Evolutionary conservation across 2,888 invertebrate genomes (phyloP), one percentile per base, ranked within the genome.

Genomic region (Rhogogaster chlorosoma): DNA sequence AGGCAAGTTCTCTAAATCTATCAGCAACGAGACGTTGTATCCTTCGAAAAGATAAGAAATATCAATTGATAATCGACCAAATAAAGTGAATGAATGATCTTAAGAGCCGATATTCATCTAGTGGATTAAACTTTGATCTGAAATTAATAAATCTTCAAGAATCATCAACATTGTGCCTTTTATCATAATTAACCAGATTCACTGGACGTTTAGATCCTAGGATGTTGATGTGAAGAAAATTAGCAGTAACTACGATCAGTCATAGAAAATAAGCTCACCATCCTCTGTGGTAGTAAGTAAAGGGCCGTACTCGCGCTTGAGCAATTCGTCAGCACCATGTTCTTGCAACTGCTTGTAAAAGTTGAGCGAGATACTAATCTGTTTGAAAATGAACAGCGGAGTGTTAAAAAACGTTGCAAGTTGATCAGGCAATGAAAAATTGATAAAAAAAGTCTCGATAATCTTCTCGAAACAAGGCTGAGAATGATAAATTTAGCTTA

Each of bases 341-440:
- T 99, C 98, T 95, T 99, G 98, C 92, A 99, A 96, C 94, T 99
- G 99, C 94, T 98, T 98, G 94, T 98, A 99, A 95, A 99, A 99
- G 95, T 99, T 99, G 92, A 99, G 95, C 91, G 98, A 97, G 95
- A 99, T 99, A 96, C 99, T 99, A 94, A 98, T 97, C 99, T 99
- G 94, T 80, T 15, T 38, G 36, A 26, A 10, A 53, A 42, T 29
- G 6, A 38, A 88, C 85, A 86, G 85, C 87, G 88, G 87, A 87
- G 80, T 84, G 84, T 70, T 49, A 57, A 86, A 53, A 70, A 64
- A 70, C 57, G 77, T 49, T 53, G 42, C 71, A 53, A 45, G 38
- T 73, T 45, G n/a, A 57, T 71, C 12, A n/a, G 6, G 18, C n/a
- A 82, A 29, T 5, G 36, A 67, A 70, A 36, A 36, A 70, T 36